These are phyloP conservation scores for Xenopus laevis DNA, from an alignment of 2,113 vertebrate species.

Conservation along the genomic window DNA sequence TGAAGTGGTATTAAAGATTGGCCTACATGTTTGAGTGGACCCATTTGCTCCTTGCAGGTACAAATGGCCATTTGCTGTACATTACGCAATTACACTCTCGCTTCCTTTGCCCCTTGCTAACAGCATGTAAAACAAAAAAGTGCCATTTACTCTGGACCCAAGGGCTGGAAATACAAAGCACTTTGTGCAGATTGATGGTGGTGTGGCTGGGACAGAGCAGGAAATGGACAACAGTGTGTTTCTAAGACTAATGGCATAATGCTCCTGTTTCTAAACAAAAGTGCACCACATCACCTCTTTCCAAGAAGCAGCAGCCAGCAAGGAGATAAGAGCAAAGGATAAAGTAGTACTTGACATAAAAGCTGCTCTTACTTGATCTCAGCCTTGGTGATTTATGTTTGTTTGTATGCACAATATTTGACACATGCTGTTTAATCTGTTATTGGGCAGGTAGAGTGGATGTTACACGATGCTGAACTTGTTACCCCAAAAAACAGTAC, in stretches of 20 bases:
- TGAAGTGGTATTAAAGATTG: constrained; percentile 83
- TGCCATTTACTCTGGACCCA: constrained; percentile 63
- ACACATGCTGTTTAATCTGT: background rate
- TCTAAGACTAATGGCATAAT: constrained; percentile 65
- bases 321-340: background rate
- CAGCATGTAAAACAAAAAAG: constrained; percentile 81
- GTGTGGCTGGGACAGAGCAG: constrained; percentile 64
- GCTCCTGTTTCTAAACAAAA: constrained; percentile 59
- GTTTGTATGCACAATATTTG: background rate
- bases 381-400: constrained; percentile 2
- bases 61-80: constrained; percentile 93
- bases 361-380: background rate
- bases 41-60: constrained; percentile 75
- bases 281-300: constrained; percentile 54
- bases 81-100: constrained; percentile 73
- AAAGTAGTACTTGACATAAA: constrained; percentile 11
- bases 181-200: constrained; percentile 70
- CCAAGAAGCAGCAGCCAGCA: constrained; percentile 23
- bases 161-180: constrained; percentile 65
- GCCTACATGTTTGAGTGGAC: constrained; percentile 58
- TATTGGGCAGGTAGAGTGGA: background rate
- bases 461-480: no score
- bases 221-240: constrained; percentile 64
- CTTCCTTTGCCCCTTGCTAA: constrained; percentile 68
- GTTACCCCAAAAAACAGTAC: no score